Base-by-base conservation (phyloP, 2,797 vertebrate genomes). In the Pangasius macronema region DNA sequence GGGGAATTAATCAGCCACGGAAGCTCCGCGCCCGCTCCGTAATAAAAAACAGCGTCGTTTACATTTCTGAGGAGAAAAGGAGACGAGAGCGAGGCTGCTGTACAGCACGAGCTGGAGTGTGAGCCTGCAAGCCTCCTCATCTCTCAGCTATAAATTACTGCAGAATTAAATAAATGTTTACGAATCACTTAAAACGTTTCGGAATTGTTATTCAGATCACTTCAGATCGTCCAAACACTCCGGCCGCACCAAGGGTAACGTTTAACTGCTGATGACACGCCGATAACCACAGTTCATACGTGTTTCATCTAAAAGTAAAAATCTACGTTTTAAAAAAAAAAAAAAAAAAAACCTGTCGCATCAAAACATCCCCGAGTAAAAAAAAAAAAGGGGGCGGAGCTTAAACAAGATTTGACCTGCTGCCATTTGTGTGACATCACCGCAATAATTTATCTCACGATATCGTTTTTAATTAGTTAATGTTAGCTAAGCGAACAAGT, bases 1-100 rank as follows among this genome's bases (percentile, higher is more conserved):
- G 55, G 86, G 63, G 89, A 86, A 89, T 93, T 89, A 81, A 92
- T 92, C 87, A 92, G 90, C 89, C 90, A 90, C 91, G 89, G 90
- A 92, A 92, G 92, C 92, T 86, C 27, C 85, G 85, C 51, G 82
- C 84, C 89, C 70, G 13, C 18, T 6, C 30, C 14, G 1, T 83
- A 83, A 83, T 83, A 68, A 36, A 83, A 83, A 83, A 22, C 82
- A 83, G 82, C 27, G 3, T 82, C 13, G 39, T 49, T 65, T 49
- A 82, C 81, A 30, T 46, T 42, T 67, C 81, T 5, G 63, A 22
- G 68, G 24, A n/a, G 79, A n/a, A 46, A 46, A n/a, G 24, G 3
- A 65, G 59, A n/a, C 5, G 61, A 67, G 39, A 51, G 27, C 63
- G 18, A 82, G 8, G 27, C 59, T 20, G 59, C 81, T 65, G 59